A percentile compares a stretch with the other conserved stretches of the same genome.
phyloP scores from a whole-genome alignment of 2,888 invertebrate genomes.

The Balanococcus diminutus region DNA sequence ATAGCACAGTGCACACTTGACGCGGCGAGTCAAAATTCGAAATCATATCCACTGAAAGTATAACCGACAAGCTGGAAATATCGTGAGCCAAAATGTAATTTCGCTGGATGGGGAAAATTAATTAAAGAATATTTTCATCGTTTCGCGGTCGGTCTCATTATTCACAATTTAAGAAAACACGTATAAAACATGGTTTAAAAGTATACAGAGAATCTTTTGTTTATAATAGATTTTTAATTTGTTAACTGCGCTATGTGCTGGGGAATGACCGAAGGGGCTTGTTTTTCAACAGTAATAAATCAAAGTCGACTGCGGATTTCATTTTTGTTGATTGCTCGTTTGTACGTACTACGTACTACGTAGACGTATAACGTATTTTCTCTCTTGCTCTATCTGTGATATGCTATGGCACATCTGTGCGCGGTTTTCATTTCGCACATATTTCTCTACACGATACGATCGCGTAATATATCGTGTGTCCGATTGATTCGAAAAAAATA shows the following conservation, averaged over 20 bases:
- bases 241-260: not conserved
- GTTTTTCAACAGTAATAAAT: slow-evolving; percentile 10
- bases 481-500: not conserved
- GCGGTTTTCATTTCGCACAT: not conserved
- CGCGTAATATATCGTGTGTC: not conserved
- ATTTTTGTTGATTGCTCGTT: slow-evolving; percentile 24
- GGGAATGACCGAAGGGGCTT: not conserved
- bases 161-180: not conserved
- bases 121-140: not conserved
- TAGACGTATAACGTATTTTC: not conserved
- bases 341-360: not conserved
- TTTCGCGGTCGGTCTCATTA: not conserved
- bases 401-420: not conserved
- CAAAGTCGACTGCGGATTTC: slow-evolving; percentile 22
- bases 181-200: not conserved
- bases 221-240: slow-evolving; percentile 14
- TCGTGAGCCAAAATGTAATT: not conserved
- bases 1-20: not conserved
- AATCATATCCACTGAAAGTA: not conserved
- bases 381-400: not conserved
- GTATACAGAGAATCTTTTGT: not conserved
- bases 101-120: not conserved
- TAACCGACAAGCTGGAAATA: slow-evolving; percentile 5
- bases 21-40: not conserved
- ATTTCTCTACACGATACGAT: not conserved